Evolutionary conservation across 2,113 vertebrate genomes (phyloP).

Genomic region (Blennius ocellaris): DNA sequence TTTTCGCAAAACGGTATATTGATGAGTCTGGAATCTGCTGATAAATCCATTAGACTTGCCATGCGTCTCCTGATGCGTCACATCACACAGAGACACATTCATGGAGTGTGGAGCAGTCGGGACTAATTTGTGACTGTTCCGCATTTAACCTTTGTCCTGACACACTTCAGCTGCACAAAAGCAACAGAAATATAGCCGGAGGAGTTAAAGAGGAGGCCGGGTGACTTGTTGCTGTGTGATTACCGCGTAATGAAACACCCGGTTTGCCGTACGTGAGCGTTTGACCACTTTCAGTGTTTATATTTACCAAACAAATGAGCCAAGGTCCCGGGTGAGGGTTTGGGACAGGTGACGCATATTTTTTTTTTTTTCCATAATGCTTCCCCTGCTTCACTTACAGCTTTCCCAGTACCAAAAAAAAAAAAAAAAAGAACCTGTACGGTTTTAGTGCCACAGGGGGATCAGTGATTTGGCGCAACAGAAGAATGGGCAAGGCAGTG

Average conservation of each 20-base stretch:
- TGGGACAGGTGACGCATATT: slow-evolving; percentile 28
- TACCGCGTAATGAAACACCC: slow-evolving; percentile 25
- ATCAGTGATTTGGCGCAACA: slow-evolving; percentile 28
- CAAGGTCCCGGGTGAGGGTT: slow-evolving; percentile 30
- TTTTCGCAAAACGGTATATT: slow-evolving; percentile 2
- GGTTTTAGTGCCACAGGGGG: slow-evolving; percentile 24
- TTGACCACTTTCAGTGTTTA: slow-evolving; percentile 30
- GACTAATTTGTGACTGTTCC: slow-evolving; percentile 64
- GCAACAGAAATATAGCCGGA: slow-evolving; percentile 52
- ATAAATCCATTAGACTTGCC: slow-evolving; percentile 1
- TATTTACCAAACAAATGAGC: slow-evolving; percentile 60
- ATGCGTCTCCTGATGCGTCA: slow-evolving; percentile 34
- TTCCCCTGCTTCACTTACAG: slow-evolving; percentile 10
- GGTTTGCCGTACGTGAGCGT: slow-evolving; percentile 1
- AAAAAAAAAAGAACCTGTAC: too few species aligned
- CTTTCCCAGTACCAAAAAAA: slow-evolving; percentile 7
- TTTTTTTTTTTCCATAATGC: slow-evolving; percentile 44
- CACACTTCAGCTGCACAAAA: slow-evolving; percentile 63
- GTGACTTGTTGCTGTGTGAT: slow-evolving; percentile 54
- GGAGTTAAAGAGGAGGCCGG: slow-evolving; percentile 17
- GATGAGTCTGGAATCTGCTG: slow-evolving; percentile 2
- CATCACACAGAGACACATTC: slow-evolving; percentile 26
- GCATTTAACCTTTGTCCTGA: slow-evolving; percentile 71
- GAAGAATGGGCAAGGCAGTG: slow-evolving; percentile 54
- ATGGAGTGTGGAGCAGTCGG: slow-evolving; percentile 37